Base-by-base conservation (phyloP, 2,113 vertebrate species). In the Tichodroma muraria region DNA sequence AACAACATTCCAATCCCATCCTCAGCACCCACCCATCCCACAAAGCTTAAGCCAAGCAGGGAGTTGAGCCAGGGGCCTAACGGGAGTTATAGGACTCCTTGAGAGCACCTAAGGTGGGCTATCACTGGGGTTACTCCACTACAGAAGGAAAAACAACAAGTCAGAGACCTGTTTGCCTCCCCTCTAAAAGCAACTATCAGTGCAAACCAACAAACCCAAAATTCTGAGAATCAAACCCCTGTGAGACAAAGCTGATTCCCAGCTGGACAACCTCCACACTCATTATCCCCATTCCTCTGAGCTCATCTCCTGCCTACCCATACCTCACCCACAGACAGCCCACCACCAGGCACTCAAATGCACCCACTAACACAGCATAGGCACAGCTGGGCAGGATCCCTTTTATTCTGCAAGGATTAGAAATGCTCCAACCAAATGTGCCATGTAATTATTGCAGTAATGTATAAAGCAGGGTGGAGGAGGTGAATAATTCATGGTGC, bases 1-100 rank as follows among this genome's bases (percentile, higher is more conserved):
- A 80, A 12, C n/a, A 47, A 28, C 50, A 2, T 13, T 33, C 2
- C 0, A n/a, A 13, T 1, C 37, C 27, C 63, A 38, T 0, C 28
- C 60, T 15, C 19, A 61, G n/a, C 65, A 75, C 44, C 16, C 40
- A 47, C 8, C 31, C 31, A 13, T 2, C 50, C 44, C 38, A 35
- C 30, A 35, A 15, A 35, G 20, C 1, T 37, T 8, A 35, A 70
- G 4, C 44, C 35, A 35, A 16, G 19, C 70, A 72, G 19, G 19
- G 27, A 47, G 5, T 10, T 27, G 13, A 71, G 38, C 9, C 56
- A 23, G 6, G 53, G 16, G 4, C 23, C 59, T 23, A 20, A n/a
- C 11, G 89, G 25, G 38, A 44, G 35, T 23, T 19, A 8, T 15
- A 70, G 57, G 10, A 42, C 30, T 49, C 7, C 25, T 37, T 27